Percentiles rank a stretch among this genome's conserved stretches.
phyloP scores from a whole-genome alignment of 2,888 invertebrate species.

The Drosophila trichaetosa region DNA sequence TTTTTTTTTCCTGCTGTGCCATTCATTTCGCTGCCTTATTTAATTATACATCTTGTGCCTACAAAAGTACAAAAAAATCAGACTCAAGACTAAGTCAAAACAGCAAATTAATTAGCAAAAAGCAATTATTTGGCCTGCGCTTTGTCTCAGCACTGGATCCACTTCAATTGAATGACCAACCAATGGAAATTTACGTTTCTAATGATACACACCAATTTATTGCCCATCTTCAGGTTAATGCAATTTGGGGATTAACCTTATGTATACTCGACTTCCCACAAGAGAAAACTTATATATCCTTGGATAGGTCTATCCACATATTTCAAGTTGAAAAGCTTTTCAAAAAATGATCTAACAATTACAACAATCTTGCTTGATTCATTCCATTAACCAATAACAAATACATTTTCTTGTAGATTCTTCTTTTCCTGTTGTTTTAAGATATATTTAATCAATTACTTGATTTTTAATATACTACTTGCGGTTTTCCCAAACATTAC shows the following conservation, averaged over 20 bases:
- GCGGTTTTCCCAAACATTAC: too few relatives aligned
- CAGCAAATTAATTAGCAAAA: constrained; percentile 84
- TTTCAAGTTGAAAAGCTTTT: neutral
- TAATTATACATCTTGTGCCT: constrained; percentile 70
- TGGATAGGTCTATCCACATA: neutral
- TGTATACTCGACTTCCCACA: too few relatives aligned
- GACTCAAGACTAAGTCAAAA: constrained; percentile 69
- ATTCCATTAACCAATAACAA: neutral
- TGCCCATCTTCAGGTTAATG: constrained; percentile 2
- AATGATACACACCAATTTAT: constrained; percentile 33
- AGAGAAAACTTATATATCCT: too few relatives aligned
- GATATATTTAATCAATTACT: neutral
- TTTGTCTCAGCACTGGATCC: constrained; percentile 31
- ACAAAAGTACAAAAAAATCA: constrained; percentile 19
- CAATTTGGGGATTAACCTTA: neutral
- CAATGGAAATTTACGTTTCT: constrained; percentile 55
- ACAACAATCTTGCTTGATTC: neutral
- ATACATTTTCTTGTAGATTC: neutral
- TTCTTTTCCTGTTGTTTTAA: neutral
- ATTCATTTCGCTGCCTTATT: constrained; percentile 47
- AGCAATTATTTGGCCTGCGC: constrained; percentile 80
- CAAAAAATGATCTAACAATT: neutral
- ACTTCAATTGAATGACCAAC: constrained; percentile 42
- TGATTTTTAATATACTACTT: too few relatives aligned
- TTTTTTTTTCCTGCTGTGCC: neutral